A percentile compares a stretch with the other conserved stretches of the same genome.
Evolutionary conservation across 1,140 invertebrate genomes (phyloP).

Genomic region (Sycophaga agraensis): DNA sequence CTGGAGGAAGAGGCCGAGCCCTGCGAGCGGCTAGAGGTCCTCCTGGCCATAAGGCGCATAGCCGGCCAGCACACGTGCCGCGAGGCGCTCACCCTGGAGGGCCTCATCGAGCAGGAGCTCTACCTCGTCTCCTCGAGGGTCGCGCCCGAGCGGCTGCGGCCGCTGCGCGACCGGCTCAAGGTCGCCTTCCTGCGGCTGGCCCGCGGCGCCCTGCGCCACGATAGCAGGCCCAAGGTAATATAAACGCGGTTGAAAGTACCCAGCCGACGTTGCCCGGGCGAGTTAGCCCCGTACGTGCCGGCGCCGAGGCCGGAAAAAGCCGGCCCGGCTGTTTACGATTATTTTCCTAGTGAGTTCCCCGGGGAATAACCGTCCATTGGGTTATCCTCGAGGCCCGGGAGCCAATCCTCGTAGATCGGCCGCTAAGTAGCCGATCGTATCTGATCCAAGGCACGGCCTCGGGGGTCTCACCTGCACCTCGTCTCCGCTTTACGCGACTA

Average conservation of each 20-base stretch:
- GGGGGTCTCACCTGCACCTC: too few relatives aligned
- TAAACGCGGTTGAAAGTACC: too few relatives aligned
- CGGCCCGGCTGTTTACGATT: too few relatives aligned
- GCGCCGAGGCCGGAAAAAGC: not conserved
- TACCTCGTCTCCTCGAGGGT: slow-evolving; percentile 60
- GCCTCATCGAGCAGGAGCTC: slow-evolving; percentile 66
- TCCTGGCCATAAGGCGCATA: slow-evolving; percentile 58
- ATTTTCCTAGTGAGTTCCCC: too few relatives aligned
- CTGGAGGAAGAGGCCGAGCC: slow-evolving; percentile 36
- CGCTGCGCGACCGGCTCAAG: slow-evolving; percentile 59
- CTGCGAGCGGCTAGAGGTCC: slow-evolving; percentile 59
- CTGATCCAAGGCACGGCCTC: too few relatives aligned
- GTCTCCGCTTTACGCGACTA: too few relatives aligned
- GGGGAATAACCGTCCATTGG: too few relatives aligned
- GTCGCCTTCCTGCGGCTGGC: slow-evolving; percentile 41
- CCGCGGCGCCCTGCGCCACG: slow-evolving; percentile 17
- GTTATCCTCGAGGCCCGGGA: too few relatives aligned
- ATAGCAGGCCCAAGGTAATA: slow-evolving; percentile 4
- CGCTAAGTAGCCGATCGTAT: too few relatives aligned
- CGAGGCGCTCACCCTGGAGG: slow-evolving; percentile 59
- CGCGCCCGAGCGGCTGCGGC: slow-evolving; percentile 56
- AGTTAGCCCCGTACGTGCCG: not conserved
- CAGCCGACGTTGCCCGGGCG: not conserved
- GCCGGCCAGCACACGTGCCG: slow-evolving; percentile 57
- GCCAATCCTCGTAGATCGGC: too few relatives aligned